phyloP scores from a whole-genome alignment of 1,140 invertebrate genomes.

The Thrips palmi region DNA sequence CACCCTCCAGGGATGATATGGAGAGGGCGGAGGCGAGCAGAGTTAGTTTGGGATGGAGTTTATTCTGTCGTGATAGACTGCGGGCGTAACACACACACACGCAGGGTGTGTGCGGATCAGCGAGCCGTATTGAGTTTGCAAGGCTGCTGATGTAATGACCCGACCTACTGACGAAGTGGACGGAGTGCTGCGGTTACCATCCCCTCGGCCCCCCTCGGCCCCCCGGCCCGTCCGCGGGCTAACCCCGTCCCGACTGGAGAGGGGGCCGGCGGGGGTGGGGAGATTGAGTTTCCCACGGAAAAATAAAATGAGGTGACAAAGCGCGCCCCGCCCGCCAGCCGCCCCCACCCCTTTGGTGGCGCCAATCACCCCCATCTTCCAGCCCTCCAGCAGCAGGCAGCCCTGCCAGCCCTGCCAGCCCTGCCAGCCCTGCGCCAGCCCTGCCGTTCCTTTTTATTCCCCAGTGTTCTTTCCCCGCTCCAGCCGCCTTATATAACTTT shows the following conservation, averaged over 20 bases:
- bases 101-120: no score
- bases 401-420: constrained; percentile 1
- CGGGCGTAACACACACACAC: no score
- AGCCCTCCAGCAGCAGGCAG: background rate
- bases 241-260: background rate
- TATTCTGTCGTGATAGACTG: no score
- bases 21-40: no score
- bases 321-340: background rate
- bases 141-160: no score
- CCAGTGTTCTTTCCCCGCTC: constrained; percentile 1
- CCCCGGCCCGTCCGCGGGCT: background rate
- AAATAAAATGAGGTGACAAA: no score
- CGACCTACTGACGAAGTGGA: no score
- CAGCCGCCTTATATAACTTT: background rate
- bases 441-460: constrained; percentile 6
- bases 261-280: background rate
- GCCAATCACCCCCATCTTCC: background rate
- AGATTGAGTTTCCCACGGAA: no score
- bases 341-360: background rate
- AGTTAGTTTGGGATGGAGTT: no score
- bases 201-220: background rate
- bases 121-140: no score
- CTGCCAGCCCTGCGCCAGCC: constrained; percentile 6
- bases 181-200: no score
- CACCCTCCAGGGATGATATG: no score